phyloP scores from a whole-genome alignment of 2,113 vertebrate genomes.

The Calypte anna region DNA sequence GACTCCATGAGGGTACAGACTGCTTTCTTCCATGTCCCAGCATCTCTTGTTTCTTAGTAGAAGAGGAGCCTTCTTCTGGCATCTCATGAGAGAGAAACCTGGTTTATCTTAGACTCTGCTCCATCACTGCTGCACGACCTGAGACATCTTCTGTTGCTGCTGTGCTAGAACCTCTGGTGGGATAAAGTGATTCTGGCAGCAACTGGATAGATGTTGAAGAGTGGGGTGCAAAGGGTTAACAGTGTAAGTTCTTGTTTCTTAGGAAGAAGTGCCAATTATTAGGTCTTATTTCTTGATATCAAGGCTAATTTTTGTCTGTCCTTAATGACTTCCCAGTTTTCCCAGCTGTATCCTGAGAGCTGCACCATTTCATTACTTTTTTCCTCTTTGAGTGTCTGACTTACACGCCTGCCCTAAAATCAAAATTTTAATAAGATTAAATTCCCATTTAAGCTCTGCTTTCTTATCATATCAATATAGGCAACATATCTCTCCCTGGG shows the following conservation, averaged over 20 bases:
- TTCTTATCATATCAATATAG: neutral
- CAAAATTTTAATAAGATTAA: conserved; percentile 15
- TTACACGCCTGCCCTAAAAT: conserved; percentile 19
- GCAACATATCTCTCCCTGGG: neutral
- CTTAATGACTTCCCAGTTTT: conserved; percentile 46
- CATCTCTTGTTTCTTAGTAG: neutral
- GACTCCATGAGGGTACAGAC: neutral
- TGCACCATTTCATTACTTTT: neutral
- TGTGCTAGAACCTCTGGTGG: neutral
- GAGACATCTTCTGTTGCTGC: neutral
- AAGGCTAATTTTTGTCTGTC: conserved; percentile 30
- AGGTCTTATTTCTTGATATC: conserved; percentile 46
- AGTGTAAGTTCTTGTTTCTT: neutral
- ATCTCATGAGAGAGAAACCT: neutral
- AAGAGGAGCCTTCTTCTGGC: neutral
- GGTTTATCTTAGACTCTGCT: neutral
- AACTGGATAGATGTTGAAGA: neutral
- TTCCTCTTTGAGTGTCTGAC: neutral
- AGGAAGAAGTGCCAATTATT: conserved; percentile 35
- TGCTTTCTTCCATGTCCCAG: neutral
- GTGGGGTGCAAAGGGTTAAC: neutral
- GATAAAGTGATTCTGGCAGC: neutral
- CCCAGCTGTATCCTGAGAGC: conserved; percentile 14
- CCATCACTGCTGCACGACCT: neutral
- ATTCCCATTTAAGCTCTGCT: conserved; percentile 19